A percentile compares a stretch with the other conserved stretches of the same genome.
phyloP scores from a whole-genome alignment of 2,888 invertebrate genomes.

The Mimumesa dahlbomi region DNA sequence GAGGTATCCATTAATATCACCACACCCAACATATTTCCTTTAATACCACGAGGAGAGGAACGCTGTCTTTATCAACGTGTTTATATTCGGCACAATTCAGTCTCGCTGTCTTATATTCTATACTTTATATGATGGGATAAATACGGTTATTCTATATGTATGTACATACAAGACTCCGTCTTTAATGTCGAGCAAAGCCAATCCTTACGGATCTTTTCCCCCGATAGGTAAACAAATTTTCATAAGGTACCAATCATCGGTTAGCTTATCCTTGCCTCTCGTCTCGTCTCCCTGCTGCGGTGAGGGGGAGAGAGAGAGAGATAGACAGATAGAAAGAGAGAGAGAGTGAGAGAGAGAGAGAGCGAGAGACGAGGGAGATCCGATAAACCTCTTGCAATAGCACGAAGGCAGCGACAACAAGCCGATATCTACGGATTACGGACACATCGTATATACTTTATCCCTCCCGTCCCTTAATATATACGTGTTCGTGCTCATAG shows the following conservation, averaged over 20 bases:
- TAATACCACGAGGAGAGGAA: conserved; percentile 19
- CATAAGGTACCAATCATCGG: conserved; percentile 54
- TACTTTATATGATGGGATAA: too few species aligned
- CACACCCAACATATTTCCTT: conserved; percentile 31
- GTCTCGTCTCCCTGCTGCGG: neutral
- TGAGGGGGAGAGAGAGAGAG: neutral
- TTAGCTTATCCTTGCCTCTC: conserved; percentile 38
- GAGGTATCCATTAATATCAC: conserved; percentile 39
- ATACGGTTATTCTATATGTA: neutral
- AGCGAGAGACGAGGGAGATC: conserved; percentile 28
- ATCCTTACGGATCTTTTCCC: conserved; percentile 25
- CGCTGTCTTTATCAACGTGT: conserved; percentile 29
- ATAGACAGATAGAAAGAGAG: neutral
- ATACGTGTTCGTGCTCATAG: conserved; percentile 25
- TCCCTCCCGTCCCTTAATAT: conserved; percentile 17
- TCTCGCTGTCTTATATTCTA: too few species aligned
- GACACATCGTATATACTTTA: conserved; percentile 51
- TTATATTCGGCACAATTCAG: too few species aligned
- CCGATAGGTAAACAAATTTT: conserved; percentile 53
- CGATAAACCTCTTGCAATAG: conserved; percentile 62
- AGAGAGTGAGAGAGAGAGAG: neutral
- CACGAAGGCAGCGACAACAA: conserved; percentile 58
- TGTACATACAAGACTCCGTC: neutral
- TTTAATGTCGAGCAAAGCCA: conserved; percentile 21
- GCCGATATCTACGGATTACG: conserved; percentile 62